Evolutionary conservation across 1,140 invertebrate species (phyloP).

Genomic region (Drosophila setifemur): DNA sequence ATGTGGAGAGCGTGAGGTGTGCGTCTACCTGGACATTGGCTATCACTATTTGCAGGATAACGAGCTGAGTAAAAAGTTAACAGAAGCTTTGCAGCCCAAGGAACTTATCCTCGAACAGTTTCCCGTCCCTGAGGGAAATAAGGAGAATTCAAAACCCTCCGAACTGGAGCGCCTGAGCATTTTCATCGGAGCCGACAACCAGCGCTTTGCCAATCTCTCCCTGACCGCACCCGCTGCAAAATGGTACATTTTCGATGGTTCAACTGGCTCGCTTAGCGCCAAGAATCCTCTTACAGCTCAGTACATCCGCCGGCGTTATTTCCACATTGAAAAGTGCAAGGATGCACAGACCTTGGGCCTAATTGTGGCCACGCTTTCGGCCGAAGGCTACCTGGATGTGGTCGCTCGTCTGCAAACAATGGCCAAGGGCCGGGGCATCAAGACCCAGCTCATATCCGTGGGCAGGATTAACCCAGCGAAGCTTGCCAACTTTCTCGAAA

Average conservation of each 20-base stretch:
- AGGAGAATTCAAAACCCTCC: background rate
- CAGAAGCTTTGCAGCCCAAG: slow-evolving; percentile 34
- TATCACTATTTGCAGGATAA: slow-evolving; percentile 86
- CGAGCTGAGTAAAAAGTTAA: slow-evolving; percentile 31
- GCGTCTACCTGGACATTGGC: slow-evolving; percentile 89
- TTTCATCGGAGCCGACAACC: slow-evolving; percentile 83
- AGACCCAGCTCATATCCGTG: slow-evolving; percentile 94
- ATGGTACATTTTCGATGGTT: slow-evolving; percentile 71
- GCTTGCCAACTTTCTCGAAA: slow-evolving; percentile 92
- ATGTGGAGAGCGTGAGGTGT: slow-evolving; percentile 83
- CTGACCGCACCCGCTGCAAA: slow-evolving; percentile 82
- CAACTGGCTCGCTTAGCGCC: slow-evolving; percentile 19
- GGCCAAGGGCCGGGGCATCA: slow-evolving; percentile 90
- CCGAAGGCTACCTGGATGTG: slow-evolving; percentile 90
- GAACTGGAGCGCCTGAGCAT: slow-evolving; percentile 80
- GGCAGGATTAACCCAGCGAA: slow-evolving; percentile 96
- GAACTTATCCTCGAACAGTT: slow-evolving; percentile 51
- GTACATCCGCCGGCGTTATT: slow-evolving; percentile 91
- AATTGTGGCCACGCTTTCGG: slow-evolving; percentile 93
- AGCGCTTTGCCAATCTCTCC: slow-evolving; percentile 84
- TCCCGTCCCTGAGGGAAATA: slow-evolving; percentile 43
- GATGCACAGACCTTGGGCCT: slow-evolving; percentile 94
- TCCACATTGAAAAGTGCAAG: slow-evolving; percentile 93
- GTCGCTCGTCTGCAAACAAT: slow-evolving; percentile 90
- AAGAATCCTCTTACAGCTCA: slow-evolving; percentile 75